These are phyloP conservation scores for Columba livia DNA, from an alignment of 2,113 vertebrate genomes.

Conservation along the genomic window DNA sequence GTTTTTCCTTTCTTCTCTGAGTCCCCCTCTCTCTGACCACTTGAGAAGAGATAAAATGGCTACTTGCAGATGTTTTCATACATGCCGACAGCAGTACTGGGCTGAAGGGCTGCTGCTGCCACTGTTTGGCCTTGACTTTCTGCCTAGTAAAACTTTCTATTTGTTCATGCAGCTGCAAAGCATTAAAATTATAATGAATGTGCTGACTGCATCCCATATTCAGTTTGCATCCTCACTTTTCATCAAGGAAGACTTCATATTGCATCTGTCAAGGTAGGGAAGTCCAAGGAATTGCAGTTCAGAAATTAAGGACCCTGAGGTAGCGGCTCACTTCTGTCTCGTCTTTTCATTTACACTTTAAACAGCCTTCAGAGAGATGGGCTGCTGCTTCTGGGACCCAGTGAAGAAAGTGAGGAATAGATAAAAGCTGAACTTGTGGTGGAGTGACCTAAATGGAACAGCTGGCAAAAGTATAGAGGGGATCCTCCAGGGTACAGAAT, in stretches of 20 bases:
- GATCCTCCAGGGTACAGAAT: slow-evolving; percentile 55
- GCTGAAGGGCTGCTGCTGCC: neutral
- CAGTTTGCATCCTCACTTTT: slow-evolving; percentile 64
- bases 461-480: slow-evolving; percentile 48
- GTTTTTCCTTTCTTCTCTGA: neutral
- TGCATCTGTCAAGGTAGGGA: slow-evolving; percentile 68
- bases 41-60: neutral
- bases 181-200: slow-evolving; percentile 74
- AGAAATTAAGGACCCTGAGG: slow-evolving; percentile 74
- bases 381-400: slow-evolving; percentile 44
- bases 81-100: neutral
- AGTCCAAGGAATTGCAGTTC: slow-evolving; percentile 67
- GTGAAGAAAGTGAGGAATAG: slow-evolving; percentile 60
- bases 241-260: slow-evolving; percentile 67
- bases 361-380: slow-evolving; percentile 61
- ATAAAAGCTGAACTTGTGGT: slow-evolving; percentile 66
- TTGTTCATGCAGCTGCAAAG: slow-evolving; percentile 45
- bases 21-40: neutral
- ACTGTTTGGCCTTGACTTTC: neutral
- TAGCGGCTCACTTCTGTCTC: slow-evolving; percentile 59
- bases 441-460: slow-evolving; percentile 57
- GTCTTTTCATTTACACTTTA: slow-evolving; percentile 75
- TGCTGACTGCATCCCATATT: slow-evolving; percentile 49
- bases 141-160: neutral
- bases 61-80: neutral